Base-by-base conservation (phyloP, 2,888 invertebrate species). In the Lumbricus terrestris region DNA sequence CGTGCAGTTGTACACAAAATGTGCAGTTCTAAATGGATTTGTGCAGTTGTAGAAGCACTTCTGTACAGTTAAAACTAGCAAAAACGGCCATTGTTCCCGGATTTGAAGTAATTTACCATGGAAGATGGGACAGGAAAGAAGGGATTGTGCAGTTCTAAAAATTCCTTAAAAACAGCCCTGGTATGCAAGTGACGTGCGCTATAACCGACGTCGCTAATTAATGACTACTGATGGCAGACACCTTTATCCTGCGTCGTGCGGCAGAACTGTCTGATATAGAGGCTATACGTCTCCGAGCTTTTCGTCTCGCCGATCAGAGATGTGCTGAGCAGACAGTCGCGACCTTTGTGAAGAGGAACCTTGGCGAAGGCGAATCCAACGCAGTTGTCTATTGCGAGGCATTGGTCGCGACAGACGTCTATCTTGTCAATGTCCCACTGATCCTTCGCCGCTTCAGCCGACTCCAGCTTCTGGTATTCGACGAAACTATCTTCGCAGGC, bases 181-280 rank as follows among this genome's bases (percentile, higher is more conserved):
- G n/a, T n/a, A n/a, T n/a, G 47, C 20, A 18, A 3, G 1, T 18
- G 47, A 47, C 20, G 47, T 16, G 23, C 47, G 18, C 47, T 47
- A 16, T 3, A 16, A 18, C 20, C 47, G 6, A 47, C 5, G 18
- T 47, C 29, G 1, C 29, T n/a, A 11, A n/a, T 69, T 69, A 29
- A 69, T 6, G 69, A 69, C 29, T n/a, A 47, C 47, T 2, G 69
- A 8, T 6, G 11, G 69, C n/a, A 0, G 69, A 69, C 1, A 69
- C 69, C 69, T 69, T 6, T 69, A 4, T n/a, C 13, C 69, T 5
- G 6, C n/a, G 69, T 69, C n/a, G n/a, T 1, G 35, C 13, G 82
- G 33, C 89, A 89, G 23, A 69, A n/a, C 15, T 89, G 23, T 34
- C 89, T 47, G 54, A 37, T 29, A 37, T 13, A 89, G 82, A 89